These are phyloP conservation scores for Ostrea edulis DNA, from an alignment of 1,140 invertebrate genomes.

Conservation along the genomic window DNA sequence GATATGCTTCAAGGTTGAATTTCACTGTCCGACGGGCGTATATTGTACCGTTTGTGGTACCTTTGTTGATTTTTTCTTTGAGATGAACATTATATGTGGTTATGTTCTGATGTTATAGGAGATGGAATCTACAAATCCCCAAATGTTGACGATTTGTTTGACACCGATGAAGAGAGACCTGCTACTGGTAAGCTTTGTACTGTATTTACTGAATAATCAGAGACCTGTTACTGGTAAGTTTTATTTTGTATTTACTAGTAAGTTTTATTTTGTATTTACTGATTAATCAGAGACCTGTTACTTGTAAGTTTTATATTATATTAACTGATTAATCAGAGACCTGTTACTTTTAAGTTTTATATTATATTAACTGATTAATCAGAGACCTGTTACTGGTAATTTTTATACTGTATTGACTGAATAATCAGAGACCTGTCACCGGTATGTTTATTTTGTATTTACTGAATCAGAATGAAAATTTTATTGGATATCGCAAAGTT, in stretches of 20 bases:
- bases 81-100: too few relatives aligned
- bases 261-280: not conserved
- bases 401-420: not conserved
- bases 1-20: too few relatives aligned
- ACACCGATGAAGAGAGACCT: conserved; percentile 59
- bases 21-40: too few relatives aligned
- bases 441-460: too few relatives aligned
- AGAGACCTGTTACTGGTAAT: conserved; percentile 60
- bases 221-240: not conserved
- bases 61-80: too few relatives aligned
- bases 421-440: not conserved
- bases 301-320: not conserved
- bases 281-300: not conserved
- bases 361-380: too few relatives aligned
- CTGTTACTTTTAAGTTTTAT: not conserved
- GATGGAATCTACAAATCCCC: conserved; percentile 31
- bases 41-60: too few relatives aligned
- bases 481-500: too few relatives aligned
- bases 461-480: too few relatives aligned
- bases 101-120: not conserved
- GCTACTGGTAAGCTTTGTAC: conserved; percentile 52
- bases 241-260: conserved; percentile 31
- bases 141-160: conserved; percentile 50
- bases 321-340: too few relatives aligned
- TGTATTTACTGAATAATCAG: too few relatives aligned